Conservation (phyloP, 1,140 invertebrate species). For the Nomia melanderi region DNA sequence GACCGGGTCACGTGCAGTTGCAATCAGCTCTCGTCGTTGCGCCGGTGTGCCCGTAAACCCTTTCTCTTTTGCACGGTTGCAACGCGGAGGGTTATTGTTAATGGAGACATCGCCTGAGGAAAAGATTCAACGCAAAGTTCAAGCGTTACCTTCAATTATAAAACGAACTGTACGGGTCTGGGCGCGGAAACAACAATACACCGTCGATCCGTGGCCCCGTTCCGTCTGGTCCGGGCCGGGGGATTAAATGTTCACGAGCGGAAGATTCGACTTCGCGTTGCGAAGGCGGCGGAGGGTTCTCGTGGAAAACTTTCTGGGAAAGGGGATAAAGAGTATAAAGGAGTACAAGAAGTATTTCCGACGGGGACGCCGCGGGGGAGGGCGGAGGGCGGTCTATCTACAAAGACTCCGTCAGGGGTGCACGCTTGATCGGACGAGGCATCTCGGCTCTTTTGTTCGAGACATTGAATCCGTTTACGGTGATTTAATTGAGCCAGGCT, state of each 20-base stretch:
- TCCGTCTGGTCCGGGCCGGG: conserved; percentile 13
- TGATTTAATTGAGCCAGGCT: conserved; percentile 66
- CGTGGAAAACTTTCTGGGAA: conserved; percentile 44
- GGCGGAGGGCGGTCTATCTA: conserved; percentile 29
- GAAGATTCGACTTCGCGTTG: conserved; percentile 1
- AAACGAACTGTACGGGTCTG: conserved; percentile 7
- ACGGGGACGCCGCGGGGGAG: not conserved
- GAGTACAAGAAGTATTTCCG: conserved; percentile 54
- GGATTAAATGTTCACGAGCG: conserved; percentile 46
- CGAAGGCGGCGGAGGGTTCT: conserved; percentile 22
- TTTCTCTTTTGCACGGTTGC: too few relatives aligned
- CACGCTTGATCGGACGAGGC: conserved; percentile 60
- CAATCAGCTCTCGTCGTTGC: too few relatives aligned
- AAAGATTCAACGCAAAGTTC: too few relatives aligned
- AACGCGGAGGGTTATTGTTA: too few relatives aligned
- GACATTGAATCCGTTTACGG: conserved; percentile 56
- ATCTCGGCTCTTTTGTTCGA: conserved; percentile 44
- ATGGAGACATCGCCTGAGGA: too few relatives aligned
- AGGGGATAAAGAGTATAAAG: conserved; percentile 55
- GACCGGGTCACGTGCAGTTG: too few relatives aligned
- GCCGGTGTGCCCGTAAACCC: too few relatives aligned
- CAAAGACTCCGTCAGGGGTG: conserved; percentile 42
- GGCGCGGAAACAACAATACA: conserved; percentile 41
- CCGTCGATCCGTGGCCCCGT: too few relatives aligned
- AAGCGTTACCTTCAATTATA: not conserved